A percentile compares a stretch with the other conserved stretches of the same genome.
These are phyloP conservation scores for Platygyra sinensis DNA, from an alignment of 64 coral and sea anemone genomes.

Conservation along the genomic window DNA sequence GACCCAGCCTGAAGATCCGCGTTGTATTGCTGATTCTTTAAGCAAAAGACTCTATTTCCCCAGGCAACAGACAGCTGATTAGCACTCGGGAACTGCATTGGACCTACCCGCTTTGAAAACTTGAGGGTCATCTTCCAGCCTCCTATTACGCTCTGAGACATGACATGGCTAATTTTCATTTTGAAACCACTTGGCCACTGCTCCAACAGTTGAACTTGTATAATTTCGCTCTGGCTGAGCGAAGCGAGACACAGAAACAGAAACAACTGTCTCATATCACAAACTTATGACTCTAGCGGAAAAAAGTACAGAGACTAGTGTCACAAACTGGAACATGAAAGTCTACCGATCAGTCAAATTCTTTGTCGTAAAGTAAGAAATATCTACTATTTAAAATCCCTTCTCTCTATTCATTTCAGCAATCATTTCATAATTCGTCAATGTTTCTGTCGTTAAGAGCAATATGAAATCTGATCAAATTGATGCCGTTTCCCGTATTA, in stretches of 20 bases:
- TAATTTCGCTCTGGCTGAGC: neutral
- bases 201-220: neutral
- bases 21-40: constrained; percentile 68
- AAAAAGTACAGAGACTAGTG: neutral
- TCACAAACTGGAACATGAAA: no score
- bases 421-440: no score
- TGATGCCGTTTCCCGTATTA: no score
- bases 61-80: neutral
- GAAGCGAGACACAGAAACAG: neutral
- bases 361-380: no score
- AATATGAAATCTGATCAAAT: no score
- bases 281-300: neutral
- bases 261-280: neutral
- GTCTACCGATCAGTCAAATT: no score
- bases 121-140: constrained; percentile 72
- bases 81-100: constrained; percentile 50
- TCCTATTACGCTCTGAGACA: constrained; percentile 30
- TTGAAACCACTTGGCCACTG: constrained; percentile 41
- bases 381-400: no score
- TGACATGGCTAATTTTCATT: constrained; percentile 30
- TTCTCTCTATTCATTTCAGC: no score
- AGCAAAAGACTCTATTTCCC: constrained; percentile 29
- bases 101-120: constrained; percentile 46
- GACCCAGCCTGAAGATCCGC: constrained; percentile 15
- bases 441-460: no score